These are phyloP conservation scores for Falco biarmicus DNA, from an alignment of 2,797 vertebrate genomes.

Conservation along the genomic window DNA sequence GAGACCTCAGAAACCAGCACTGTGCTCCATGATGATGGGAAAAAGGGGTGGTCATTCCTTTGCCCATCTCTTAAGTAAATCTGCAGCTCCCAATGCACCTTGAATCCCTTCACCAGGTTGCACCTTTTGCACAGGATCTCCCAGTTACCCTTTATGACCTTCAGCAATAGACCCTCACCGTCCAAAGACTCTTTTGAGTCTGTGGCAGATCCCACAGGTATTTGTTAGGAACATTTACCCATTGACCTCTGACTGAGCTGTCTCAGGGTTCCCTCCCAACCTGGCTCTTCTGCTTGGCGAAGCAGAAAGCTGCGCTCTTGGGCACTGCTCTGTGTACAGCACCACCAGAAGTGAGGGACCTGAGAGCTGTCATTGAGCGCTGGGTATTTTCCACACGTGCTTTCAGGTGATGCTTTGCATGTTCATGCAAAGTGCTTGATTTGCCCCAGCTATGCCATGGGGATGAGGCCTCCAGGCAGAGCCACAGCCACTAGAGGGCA, in stretches of 20 bases:
- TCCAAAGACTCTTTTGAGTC: not conserved
- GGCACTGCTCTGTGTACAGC: not conserved
- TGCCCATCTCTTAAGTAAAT: not conserved
- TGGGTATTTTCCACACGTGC: not conserved
- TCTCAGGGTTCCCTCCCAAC: not conserved
- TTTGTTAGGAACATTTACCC: not conserved
- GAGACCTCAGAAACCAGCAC: not conserved
- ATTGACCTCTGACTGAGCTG: not conserved
- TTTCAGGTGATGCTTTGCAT: not conserved
- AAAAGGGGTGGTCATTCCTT: not conserved
- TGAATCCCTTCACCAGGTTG: not conserved
- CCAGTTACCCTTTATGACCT: not conserved
- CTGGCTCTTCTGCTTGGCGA: not conserved
- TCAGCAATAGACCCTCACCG: not conserved
- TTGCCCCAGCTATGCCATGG: not conserved
- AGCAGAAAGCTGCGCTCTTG: not conserved
- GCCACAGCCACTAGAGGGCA: conserved; percentile 73
- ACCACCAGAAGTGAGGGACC: not conserved
- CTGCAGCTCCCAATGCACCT: not conserved
- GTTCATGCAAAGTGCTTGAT: not conserved
- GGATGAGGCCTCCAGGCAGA: not conserved
- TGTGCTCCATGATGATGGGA: not conserved
- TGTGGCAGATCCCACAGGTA: not conserved
- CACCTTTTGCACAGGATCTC: not conserved
- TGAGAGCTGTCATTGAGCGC: not conserved